phyloP scores from a whole-genome alignment of 2,113 vertebrate genomes.

The Oxygymnocypris stewartii region DNA sequence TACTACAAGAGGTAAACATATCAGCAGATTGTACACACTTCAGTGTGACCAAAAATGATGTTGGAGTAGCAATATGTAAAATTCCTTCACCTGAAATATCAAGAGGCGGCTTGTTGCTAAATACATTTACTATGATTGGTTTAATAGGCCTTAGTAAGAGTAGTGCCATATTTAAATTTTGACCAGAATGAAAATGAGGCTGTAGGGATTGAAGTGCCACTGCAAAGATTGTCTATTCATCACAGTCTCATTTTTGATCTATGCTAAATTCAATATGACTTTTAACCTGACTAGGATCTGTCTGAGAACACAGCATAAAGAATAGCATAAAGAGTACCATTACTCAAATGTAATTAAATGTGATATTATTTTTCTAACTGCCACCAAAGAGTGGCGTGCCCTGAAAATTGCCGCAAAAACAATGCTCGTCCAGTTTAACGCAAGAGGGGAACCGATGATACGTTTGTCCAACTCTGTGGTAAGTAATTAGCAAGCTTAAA shows the following conservation, averaged over 20 bases:
- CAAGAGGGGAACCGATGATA: not conserved
- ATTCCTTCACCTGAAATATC: not conserved
- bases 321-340: not conserved
- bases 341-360: not conserved
- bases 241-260: not conserved
- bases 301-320: not conserved
- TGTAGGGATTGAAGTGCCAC: not conserved
- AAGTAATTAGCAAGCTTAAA: not conserved
- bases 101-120: not conserved
- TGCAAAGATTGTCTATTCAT: not conserved
- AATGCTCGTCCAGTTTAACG: not conserved
- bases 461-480: not conserved
- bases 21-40: not conserved
- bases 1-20: not conserved
- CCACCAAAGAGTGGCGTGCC: too few species aligned
- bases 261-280: not conserved
- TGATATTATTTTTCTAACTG: too few species aligned
- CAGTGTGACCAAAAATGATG: not conserved
- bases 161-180: not conserved
- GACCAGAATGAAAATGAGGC: not conserved
- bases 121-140: not conserved
- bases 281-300: not conserved
- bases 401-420: too few species aligned
- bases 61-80: not conserved
- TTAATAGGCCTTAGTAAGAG: not conserved